A percentile compares a stretch with the other conserved stretches of the same genome.
These are phyloP conservation scores for Pristionchus arcanus DNA, from an alignment of 2,888 invertebrate species.

Conservation along the genomic window DNA sequence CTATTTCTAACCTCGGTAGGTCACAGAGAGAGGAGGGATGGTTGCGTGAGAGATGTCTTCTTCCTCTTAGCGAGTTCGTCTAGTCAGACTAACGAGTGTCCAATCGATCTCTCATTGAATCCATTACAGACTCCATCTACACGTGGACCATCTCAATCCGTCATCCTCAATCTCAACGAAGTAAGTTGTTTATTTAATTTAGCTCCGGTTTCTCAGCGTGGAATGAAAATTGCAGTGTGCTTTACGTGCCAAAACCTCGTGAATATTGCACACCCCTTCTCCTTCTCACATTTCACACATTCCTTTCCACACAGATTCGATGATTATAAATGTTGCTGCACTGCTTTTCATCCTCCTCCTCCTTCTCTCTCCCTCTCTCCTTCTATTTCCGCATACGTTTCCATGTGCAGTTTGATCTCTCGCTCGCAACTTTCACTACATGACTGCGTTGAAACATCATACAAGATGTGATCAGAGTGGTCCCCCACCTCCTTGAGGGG, in stretches of 20 bases:
- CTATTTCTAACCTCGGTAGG: not conserved
- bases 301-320: not conserved
- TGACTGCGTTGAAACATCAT: not conserved
- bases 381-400: not conserved
- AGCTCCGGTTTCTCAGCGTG: not conserved
- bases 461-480: not conserved
- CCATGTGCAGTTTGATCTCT: conserved; percentile 36
- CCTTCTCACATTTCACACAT: not conserved
- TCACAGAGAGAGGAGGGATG: not conserved
- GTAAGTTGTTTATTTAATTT: not conserved
- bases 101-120: not conserved
- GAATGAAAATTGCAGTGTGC: not conserved
- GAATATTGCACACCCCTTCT: not conserved
- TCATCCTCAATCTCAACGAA: not conserved
- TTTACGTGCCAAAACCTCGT: not conserved
- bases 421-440: not conserved
- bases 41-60: not conserved
- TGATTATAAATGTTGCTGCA: not conserved
- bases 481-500: not conserved
- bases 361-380: not conserved
- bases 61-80: not conserved
- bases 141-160: not conserved
- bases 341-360: not conserved
- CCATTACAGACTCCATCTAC: not conserved
- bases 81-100: not conserved